Percentiles rank a stretch among this genome's conserved stretches.
phyloP scores from a whole-genome alignment of 2,888 invertebrate species.

The Drosophila gaucha region DNA sequence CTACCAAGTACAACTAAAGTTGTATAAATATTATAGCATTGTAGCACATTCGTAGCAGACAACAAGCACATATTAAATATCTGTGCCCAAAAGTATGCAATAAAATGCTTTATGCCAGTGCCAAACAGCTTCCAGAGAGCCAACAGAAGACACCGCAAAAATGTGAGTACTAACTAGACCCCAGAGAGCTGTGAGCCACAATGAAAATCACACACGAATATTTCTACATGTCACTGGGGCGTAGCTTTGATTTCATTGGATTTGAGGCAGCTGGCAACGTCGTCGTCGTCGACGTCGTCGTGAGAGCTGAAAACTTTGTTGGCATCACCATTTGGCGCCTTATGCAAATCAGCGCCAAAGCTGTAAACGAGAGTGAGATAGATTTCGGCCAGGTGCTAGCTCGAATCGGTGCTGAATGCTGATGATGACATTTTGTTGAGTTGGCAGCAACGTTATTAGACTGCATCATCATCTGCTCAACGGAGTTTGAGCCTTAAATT shows the following conservation, averaged over 20 bases:
- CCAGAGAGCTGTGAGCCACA: constrained; percentile 52
- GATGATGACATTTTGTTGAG: constrained; percentile 51
- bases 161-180: constrained; percentile 64
- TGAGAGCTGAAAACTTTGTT: no score
- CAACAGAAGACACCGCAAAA: constrained; percentile 22
- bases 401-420: constrained; percentile 36
- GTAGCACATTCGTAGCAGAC: neutral
- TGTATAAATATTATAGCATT: neutral
- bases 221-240: constrained; percentile 32
- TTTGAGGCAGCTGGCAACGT: constrained; percentile 29
- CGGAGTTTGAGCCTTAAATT: constrained; percentile 37
- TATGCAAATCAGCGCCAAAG: constrained; percentile 64
- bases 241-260: constrained; percentile 56
- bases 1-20: neutral
- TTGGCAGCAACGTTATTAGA: constrained; percentile 24
- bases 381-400: constrained; percentile 36
- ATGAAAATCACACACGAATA: constrained; percentile 56
- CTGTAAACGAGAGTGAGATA: constrained; percentile 22
- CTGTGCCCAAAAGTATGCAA: constrained; percentile 17
- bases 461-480: constrained; percentile 29
- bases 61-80: constrained; percentile 8
- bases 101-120: constrained; percentile 13
- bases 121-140: constrained; percentile 10
- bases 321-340: constrained; percentile 40
- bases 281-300: no score